Conservation (phyloP, 1,140 invertebrate species). For the Ectropis grisescens region DNA sequence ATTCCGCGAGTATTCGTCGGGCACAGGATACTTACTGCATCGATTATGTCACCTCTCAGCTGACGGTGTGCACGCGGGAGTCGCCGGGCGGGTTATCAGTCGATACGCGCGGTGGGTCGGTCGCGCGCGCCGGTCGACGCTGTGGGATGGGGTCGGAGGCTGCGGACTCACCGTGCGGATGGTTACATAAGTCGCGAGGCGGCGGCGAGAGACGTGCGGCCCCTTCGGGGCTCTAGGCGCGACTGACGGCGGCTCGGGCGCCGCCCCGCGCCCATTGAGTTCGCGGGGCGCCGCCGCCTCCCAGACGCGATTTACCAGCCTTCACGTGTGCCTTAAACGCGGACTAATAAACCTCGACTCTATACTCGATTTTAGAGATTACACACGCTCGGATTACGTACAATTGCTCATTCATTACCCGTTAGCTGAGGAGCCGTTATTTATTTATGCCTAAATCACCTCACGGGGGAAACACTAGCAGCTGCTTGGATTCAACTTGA, state of each 20-base stretch:
- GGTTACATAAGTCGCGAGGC: constrained; percentile 61
- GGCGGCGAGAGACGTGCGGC: constrained; percentile 52
- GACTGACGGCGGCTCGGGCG: constrained; percentile 45
- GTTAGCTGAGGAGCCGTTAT: too few relatives aligned
- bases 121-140: constrained; percentile 40
- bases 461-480: too few relatives aligned
- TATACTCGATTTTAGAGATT: constrained; percentile 13
- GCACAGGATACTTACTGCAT: constrained; percentile 62
- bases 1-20: constrained; percentile 31
- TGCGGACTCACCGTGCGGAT: constrained; percentile 61
- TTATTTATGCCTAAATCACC: too few relatives aligned
- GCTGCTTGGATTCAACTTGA: too few relatives aligned
- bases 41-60: constrained; percentile 64
- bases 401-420: constrained; percentile 7
- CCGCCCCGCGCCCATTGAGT: constrained; percentile 51
- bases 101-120: constrained; percentile 15
- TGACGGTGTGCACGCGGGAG: constrained; percentile 46
- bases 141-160: constrained; percentile 47
- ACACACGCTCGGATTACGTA: constrained; percentile 10
- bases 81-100: constrained; percentile 26
- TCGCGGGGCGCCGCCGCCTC: constrained; percentile 31
- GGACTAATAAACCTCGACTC: constrained; percentile 43
- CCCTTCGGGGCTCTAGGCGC: constrained; percentile 51
- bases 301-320: constrained; percentile 49
- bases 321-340: constrained; percentile 48